Evolutionary conservation across 2,113 vertebrate genomes (phyloP).

Genomic region (Cheirogaleus medius): DNA sequence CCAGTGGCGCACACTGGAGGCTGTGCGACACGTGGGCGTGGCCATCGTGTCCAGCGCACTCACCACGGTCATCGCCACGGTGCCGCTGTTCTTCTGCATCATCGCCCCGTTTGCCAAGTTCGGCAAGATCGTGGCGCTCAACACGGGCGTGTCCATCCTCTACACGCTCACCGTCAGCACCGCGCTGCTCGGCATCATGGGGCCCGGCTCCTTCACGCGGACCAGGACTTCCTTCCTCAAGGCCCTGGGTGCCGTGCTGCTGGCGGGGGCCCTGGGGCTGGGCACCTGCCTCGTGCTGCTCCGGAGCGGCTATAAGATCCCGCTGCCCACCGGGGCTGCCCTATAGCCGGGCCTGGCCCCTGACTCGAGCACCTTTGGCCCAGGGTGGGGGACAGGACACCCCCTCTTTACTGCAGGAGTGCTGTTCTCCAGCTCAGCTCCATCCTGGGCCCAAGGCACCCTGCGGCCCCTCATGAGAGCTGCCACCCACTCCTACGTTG

Average conservation of each 20-base stretch:
- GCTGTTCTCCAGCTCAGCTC: slow-evolving; percentile 74
- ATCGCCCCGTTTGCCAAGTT: slow-evolving; percentile 99
- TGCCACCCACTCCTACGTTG: background rate
- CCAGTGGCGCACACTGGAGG: slow-evolving; percentile 90
- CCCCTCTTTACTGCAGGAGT: slow-evolving; percentile 60
- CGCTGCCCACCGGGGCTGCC: slow-evolving; percentile 79
- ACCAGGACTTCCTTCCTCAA: slow-evolving; percentile 93
- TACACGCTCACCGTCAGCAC: slow-evolving; percentile 96
- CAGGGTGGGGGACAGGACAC: background rate
- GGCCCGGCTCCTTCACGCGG: slow-evolving; percentile 90
- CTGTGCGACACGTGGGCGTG: slow-evolving; percentile 93
- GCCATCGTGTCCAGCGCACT: slow-evolving; percentile 96
- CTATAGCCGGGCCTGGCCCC: slow-evolving; percentile 76
- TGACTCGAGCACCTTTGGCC: slow-evolving; percentile 60
- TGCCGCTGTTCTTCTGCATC: slow-evolving; percentile 97
- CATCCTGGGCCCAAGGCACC: background rate
- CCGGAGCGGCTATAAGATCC: slow-evolving; percentile 83
- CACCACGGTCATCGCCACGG: slow-evolving; percentile 94
- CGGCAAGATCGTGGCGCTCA: slow-evolving; percentile 97
- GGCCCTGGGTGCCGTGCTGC: slow-evolving; percentile 87
- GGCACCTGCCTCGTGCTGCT: slow-evolving; percentile 88
- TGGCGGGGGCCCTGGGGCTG: slow-evolving; percentile 82
- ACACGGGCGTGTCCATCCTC: slow-evolving; percentile 93
- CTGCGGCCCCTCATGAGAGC: fast-evolving
- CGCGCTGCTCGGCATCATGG: slow-evolving; percentile 92